Evolutionary conservation across 2,888 invertebrate species (phyloP), one percentile per base, ranked within the genome.

Genomic region (Chydorus sphaericus): DNA sequence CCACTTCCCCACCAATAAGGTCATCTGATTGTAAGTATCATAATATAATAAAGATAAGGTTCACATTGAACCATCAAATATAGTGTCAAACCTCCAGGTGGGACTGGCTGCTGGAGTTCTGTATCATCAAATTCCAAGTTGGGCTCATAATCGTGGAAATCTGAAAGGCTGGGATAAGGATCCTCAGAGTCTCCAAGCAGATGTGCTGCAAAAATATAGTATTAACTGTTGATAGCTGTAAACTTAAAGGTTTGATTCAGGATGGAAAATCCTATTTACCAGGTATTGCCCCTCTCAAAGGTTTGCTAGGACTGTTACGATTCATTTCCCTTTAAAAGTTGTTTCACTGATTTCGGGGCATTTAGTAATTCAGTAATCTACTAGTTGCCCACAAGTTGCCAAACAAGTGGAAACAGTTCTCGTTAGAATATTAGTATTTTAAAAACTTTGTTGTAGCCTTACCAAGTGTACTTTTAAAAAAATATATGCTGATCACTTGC

Each of bases 121-220:
- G 90, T 86, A 71, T 94, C 94, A 74, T 96, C 94, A 74, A 94
- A 94, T 71, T 94, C 93, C 68, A 94, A 75, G 72, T 90, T 87
- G 14, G 93, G 93, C 70, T 96, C 94, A 69, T 91, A 88, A 72
- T 92, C 92, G 68, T 90, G 89, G 68, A 82, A 83, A 71, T 90
- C 91, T 31, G 90, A 90, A 58, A 91, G 75, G 70, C 91, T 91
- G 54, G 88, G 86, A 69, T 85, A 82, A 8, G 82, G 78, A 66
- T 89, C 90, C 61, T 89, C 86, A 58, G 75, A 72, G 62, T 75
- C 76, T 62, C 71, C 68, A 60, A 70, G 63, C 59, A 68, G 59
- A 55, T 63, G 63, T 63, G 61, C 50, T 58, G 58, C 55, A 58
- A 50, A 50, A 39, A 54, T 55, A 48, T 31, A 54, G n/a, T n/a